Conservation (phyloP, 1,140 invertebrate genomes). For the Teleogryllus occipitalis region DNA sequence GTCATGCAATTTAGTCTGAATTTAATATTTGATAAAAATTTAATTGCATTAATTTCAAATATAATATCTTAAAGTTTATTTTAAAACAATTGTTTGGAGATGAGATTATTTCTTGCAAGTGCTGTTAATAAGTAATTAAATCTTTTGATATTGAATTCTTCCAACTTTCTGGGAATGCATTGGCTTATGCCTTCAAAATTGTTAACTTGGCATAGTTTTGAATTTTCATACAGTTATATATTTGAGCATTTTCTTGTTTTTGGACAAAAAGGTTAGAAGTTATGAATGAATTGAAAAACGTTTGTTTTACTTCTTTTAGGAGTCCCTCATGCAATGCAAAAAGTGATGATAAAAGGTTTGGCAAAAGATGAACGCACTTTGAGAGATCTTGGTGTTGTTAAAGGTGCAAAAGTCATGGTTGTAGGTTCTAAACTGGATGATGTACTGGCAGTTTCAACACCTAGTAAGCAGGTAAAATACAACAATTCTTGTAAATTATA, state of each 20-base stretch:
- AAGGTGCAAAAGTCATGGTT: slow-evolving; percentile 85
- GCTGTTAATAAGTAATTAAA: not conserved
- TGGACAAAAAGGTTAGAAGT: not conserved
- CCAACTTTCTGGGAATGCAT: not conserved
- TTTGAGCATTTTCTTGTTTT: not conserved
- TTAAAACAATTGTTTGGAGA: no score
- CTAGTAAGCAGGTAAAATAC: slow-evolving; percentile 44
- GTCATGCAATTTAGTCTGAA: no score
- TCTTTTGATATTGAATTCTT: not conserved
- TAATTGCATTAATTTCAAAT: no score
- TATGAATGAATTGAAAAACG: not conserved
- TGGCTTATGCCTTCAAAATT: not conserved
- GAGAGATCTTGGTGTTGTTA: slow-evolving; percentile 65
- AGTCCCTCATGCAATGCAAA: slow-evolving; percentile 78
- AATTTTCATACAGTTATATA: not conserved
- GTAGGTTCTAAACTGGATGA: slow-evolving; percentile 88
- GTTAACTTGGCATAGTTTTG: not conserved
- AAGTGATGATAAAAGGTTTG: slow-evolving; percentile 86
- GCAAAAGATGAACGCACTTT: slow-evolving; percentile 79
- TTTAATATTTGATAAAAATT: no score
- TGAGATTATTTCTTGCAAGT: no score
- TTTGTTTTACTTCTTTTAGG: slow-evolving; percentile 38
- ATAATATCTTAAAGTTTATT: no score
- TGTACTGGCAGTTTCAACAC: slow-evolving; percentile 69
- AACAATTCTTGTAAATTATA: no score